Percentiles rank a stretch among this genome's conserved stretches.
phyloP scores from a whole-genome alignment of 2,113 vertebrate genomes.

The Nothocercus julius region DNA sequence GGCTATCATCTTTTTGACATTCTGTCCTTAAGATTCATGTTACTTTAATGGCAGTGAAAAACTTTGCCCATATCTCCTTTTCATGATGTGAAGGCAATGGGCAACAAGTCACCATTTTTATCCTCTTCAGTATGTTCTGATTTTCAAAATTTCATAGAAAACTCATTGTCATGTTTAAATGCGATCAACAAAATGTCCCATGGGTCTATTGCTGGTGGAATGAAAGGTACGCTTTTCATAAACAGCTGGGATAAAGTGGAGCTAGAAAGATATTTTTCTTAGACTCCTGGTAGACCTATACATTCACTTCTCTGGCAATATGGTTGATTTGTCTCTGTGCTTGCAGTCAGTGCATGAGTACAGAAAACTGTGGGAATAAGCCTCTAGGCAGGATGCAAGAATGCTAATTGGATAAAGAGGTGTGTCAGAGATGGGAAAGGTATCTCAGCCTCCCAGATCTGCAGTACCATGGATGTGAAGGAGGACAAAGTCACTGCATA shows the following conservation, averaged over 20 bases:
- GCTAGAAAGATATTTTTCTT: not conserved
- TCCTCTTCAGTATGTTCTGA: not conserved
- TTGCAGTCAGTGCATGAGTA: not conserved
- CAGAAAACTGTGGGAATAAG: not conserved
- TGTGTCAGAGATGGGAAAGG: not conserved
- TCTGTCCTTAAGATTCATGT: not conserved
- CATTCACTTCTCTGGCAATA: not conserved
- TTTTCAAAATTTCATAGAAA: not conserved
- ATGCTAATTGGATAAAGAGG: not conserved
- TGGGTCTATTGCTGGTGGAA: not conserved
- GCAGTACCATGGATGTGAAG: not conserved
- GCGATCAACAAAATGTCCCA: not conserved
- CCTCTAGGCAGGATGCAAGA: not conserved
- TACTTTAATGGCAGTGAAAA: not conserved
- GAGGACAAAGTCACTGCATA: not conserved
- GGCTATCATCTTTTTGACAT: not conserved
- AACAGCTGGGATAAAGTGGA: not conserved
- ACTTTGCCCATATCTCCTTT: not conserved
- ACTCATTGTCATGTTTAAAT: not conserved
- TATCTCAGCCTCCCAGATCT: not conserved
- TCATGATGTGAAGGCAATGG: not conserved
- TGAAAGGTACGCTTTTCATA: not conserved
- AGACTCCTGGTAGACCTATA: not conserved
- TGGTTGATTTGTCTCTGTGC: not conserved
- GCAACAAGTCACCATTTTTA: not conserved